Evolutionary conservation across 2,888 invertebrate genomes (phyloP).

Genomic region (Parascotia fuliginaria): DNA sequence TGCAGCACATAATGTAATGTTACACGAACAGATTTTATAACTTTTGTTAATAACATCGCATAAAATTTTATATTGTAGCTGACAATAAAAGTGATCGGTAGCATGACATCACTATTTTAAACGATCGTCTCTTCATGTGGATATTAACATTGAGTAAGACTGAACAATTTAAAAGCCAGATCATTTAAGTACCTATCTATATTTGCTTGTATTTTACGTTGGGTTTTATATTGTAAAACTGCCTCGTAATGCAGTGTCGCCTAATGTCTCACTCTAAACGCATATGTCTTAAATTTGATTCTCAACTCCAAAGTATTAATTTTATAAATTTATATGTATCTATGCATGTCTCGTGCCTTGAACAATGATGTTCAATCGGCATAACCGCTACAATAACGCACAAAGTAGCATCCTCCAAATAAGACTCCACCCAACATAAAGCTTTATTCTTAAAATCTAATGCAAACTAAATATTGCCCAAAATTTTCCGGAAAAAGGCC

Average conservation of each 20-base stretch:
- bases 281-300: no score
- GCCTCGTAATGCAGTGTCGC: background rate
- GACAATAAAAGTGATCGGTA: constrained; percentile 31
- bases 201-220: background rate
- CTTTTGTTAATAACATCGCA: constrained; percentile 21
- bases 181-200: constrained; percentile 11
- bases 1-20: constrained; percentile 2
- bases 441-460: no score
- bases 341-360: no score
- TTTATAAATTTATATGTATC: no score
- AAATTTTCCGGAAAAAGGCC: no score
- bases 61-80: constrained; percentile 32
- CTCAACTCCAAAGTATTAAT: no score
- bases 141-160: background rate
- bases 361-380: no score
- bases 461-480: no score
- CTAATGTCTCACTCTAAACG: no score
- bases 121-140: background rate
- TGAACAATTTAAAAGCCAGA: constrained; percentile 5
- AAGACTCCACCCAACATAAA: no score
- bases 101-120: constrained; percentile 34
- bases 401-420: no score
- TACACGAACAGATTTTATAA: constrained; percentile 27
- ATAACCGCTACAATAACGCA: no score
- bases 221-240: background rate